A percentile compares a stretch with the other conserved stretches of the same genome.
Conservation (phyloP, 1,140 invertebrate genomes). For the Maconellicoccus hirsutus region DNA sequence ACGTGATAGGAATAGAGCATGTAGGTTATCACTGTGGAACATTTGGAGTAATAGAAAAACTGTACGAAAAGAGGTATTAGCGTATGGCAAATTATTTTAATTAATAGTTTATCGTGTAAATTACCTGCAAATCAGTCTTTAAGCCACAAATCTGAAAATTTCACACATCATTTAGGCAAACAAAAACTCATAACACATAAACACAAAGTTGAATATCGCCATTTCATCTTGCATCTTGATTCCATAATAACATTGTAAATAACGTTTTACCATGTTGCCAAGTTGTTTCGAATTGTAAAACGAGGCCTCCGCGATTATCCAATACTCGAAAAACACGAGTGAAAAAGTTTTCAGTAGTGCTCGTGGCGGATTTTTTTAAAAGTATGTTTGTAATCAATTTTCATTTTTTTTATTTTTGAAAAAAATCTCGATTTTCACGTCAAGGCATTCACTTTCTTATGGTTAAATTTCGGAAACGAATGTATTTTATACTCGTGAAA, state of each 20-base stretch:
- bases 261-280: background rate
- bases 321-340: too few relatives aligned
- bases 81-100: background rate
- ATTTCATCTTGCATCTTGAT: background rate
- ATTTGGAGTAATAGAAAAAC: background rate
- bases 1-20: background rate
- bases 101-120: background rate
- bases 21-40: background rate
- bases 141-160: background rate
- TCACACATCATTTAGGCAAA: background rate
- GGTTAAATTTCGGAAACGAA: too few relatives aligned
- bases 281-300: background rate
- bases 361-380: too few relatives aligned
- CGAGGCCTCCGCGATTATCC: too few relatives aligned
- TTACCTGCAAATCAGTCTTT: conserved; percentile 7
- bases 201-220: conserved; percentile 7
- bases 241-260: background rate
- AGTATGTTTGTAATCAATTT: too few relatives aligned
- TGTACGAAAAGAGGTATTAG: background rate
- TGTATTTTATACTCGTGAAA: too few relatives aligned
- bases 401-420: too few relatives aligned
- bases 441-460: too few relatives aligned
- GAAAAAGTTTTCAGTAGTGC: too few relatives aligned
- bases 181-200: background rate
- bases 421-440: too few relatives aligned